Base-by-base conservation (phyloP, 1,140 invertebrate species). In the Aphis gossypii region DNA sequence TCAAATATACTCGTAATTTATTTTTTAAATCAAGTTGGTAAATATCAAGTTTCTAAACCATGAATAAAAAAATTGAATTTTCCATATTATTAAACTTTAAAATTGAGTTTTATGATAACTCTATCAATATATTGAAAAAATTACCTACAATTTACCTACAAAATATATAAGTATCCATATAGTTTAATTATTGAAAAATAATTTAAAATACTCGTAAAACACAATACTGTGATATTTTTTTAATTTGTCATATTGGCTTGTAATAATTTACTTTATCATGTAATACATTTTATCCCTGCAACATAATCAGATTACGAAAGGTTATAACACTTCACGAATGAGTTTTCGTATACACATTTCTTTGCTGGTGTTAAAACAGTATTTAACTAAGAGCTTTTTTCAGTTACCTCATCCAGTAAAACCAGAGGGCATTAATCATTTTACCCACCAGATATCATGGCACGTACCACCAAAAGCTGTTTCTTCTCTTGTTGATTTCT, bases 401-500 rank as follows among this genome's bases (percentile, higher is more conserved):
- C 87, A 89, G 46, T 89, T 54, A 25, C 48, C 1, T 11, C 35
- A 21, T 2, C 14, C 25, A 56, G 9, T 56, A 89, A 89, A 89
- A 56, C 35, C 48, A 38, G 41, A 41, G 18, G 21, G 25, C 35
- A 89, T 89, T 14, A 54, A 89, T 89, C 88, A 89, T 89, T 89
- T 89, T 35, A 89, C 35, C 51, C 51, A 14, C 35, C 51, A 56
- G 51, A 54, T 89, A 89, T 56, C n/a, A 23, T 38, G 35, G 35
- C 8, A 56, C 48, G 35, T 56, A 89, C n/a, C 51, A 56, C 88
- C n/a, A 14, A 48, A 87, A 87, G 56, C 46, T 56, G 87, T 89
- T 89, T 89, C 51, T 89, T 56, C 35, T 56, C 88, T 56, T 41
- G 87, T 89, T 89, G 88, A 89, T 54, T 89, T 56, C 48, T 56